phyloP scores from a whole-genome alignment of 2,888 invertebrate species.

The Lepas anatifera region DNA sequence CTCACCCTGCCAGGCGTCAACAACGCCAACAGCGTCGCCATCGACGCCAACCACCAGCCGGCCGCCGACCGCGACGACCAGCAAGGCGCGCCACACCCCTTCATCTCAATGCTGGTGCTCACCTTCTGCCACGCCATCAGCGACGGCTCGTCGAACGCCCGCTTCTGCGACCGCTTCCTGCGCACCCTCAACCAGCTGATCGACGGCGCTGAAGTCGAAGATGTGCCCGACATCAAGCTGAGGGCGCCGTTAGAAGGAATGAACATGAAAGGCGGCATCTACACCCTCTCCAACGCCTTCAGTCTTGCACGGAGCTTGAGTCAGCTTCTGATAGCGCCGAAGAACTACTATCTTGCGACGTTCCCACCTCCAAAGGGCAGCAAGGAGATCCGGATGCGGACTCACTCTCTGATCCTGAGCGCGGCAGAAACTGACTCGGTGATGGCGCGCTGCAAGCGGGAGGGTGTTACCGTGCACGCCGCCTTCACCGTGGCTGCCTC shows the following conservation, averaged over 20 bases:
- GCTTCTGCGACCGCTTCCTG: constrained; percentile 24
- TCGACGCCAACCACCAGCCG: background rate
- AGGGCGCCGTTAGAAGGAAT: constrained; percentile 5
- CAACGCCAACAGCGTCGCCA: background rate
- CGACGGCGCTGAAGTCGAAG: constrained; percentile 18
- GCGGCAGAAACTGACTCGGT: constrained; percentile 19
- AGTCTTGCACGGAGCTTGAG: background rate
- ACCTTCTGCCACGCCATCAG: constrained; percentile 25
- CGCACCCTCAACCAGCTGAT: constrained; percentile 22
- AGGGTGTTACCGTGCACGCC: constrained; percentile 24
- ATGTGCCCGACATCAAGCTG: constrained; percentile 19
- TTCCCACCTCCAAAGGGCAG: constrained; percentile 16
- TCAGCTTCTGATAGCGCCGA: constrained; percentile 15
- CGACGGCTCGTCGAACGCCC: constrained; percentile 25
- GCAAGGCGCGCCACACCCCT: background rate
- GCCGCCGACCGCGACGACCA: too few relatives aligned
- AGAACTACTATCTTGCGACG: constrained; percentile 19
- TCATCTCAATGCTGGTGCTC: constrained; percentile 4
- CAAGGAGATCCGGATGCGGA: constrained; percentile 18
- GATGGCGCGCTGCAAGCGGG: constrained; percentile 21
- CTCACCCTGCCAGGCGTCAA: constrained; percentile 11
- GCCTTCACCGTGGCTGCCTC: constrained; percentile 26
- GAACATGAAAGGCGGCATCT: background rate
- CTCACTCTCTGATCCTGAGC: constrained; percentile 21
- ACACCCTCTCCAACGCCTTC: background rate